Conservation (phyloP, 2,888 invertebrate genomes). For the Macaria notata region DNA sequence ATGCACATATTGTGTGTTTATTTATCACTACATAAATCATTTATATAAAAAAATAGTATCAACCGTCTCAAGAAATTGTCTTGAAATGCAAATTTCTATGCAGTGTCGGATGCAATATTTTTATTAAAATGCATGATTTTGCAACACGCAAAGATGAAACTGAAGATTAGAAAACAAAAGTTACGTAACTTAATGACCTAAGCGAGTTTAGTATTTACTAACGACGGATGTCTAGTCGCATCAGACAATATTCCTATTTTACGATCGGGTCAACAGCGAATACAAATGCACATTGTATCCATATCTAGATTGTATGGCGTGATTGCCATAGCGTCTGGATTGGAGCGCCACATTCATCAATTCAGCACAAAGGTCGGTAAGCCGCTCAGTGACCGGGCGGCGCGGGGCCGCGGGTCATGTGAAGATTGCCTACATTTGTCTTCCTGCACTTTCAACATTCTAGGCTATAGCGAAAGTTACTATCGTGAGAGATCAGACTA, state of each 20-base stretch:
- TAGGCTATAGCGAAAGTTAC: slow-evolving; percentile 28
- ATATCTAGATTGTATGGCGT: slow-evolving; percentile 2
- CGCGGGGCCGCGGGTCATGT: slow-evolving; percentile 25
- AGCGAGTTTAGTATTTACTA: slow-evolving; percentile 1
- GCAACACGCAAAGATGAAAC: too few relatives aligned
- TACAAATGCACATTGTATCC: slow-evolving; percentile 9
- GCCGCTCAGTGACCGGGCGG: background rate
- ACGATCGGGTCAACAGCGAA: slow-evolving; percentile 7
- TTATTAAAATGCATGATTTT: too few relatives aligned
- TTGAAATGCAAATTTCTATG: too few relatives aligned
- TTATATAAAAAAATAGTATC: too few relatives aligned
- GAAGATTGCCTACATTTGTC: slow-evolving; percentile 27
- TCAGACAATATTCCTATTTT: slow-evolving; percentile 4
- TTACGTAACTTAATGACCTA: background rate
- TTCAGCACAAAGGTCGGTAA: background rate
- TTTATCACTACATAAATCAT: too few relatives aligned
- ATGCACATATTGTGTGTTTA: too few relatives aligned
- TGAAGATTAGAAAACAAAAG: too few relatives aligned
- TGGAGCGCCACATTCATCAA: slow-evolving; percentile 17
- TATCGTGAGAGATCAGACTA: slow-evolving; percentile 32
- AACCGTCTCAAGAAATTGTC: too few relatives aligned
- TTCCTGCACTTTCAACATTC: slow-evolving; percentile 34
- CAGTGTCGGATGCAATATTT: too few relatives aligned
- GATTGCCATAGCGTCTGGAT: slow-evolving; percentile 6
- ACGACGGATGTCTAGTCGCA: background rate